Evolutionary conservation across 2,888 invertebrate species (phyloP), one percentile per base, ranked within the genome.

Genomic region (Empis stercorea): DNA sequence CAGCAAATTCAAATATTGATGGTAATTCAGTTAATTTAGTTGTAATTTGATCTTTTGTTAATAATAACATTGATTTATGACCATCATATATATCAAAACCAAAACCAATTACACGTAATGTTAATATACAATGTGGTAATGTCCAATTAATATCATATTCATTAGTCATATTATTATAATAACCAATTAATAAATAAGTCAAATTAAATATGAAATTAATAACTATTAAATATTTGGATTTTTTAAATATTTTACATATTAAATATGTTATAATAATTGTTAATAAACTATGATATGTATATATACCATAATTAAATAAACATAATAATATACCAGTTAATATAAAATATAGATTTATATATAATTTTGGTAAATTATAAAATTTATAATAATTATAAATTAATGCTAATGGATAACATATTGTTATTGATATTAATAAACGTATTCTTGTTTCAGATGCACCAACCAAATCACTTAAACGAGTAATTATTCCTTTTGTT

Each of bases 81-180:
- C 95, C 95, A 72, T 97, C 97, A 64, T 75, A 75, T 1, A 81
- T 55, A 64, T 86, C 84, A 65, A 85, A 87, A 0, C 84, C 79
- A 9, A 92, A 75, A 3, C 88, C 95, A 56, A 94, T 94, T 57
- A 95, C 74, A 59, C 93, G 79, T 34, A 97, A 71, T 0, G 87
- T 85, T 46, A 97, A 70, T 11, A 99, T 93, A 71, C 97, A 97
- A 53, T 95, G 95, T 0, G 96, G 94, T 81, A 94, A 92, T 6
- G 95, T 96, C 96, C 97, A 97, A 51, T 86, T 87, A 48, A 97
- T 94, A 59, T 93, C 93, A 63, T 96, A 97, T 10, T 80, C 78
- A 56, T 84, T 80, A 3, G 91, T 91, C 56, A 86, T 84, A 0
- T 86, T 87, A 54, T 72, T 73, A 56, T 78, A 77, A 65, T 94